Evolutionary conservation across 2,888 invertebrate genomes (phyloP), one percentile per base, ranked within the genome.

Genomic region (Sycophila texana): DNA sequence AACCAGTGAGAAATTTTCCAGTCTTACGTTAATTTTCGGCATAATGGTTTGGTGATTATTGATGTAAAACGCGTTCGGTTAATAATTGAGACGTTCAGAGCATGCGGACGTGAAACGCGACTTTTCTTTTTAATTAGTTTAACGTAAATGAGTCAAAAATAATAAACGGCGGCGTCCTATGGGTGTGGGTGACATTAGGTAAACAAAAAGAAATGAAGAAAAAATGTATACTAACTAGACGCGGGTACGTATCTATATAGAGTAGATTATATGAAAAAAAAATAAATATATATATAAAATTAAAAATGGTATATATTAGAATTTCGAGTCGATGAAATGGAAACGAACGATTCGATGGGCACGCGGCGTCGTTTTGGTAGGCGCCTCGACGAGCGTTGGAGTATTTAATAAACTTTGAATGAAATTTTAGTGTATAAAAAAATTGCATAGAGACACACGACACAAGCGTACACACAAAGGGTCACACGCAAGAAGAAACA

Each of bases 231-330:
- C 82, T 81, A 80, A 77, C 80, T 78, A 82, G 77, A 82, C 85
- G 87, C 86, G 86, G 86, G 85, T 85, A 87, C 87, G 85, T 87
- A 85, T 86, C 82, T 86, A 83, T 85, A 82, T 84, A 84, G 84
- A 83, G 83, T 86, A 86, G 83, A 85, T 85, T 87, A 86, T 86
- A 86, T 84, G 77, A 82, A 82, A 84, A 84, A 84, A 63, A 57
- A 77, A 83, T 84, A 83, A 74, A 85, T 83, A 63, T 83, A 68
- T 67, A 61, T 76, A 71, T 57, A 84, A 81, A 83, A 82, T 74
- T 74, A 67, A 81, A 80, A 81, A 74, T 81, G 80, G 86, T 84
- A 84, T 86, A 87, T 86, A 87, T 86, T 85, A 86, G 82, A 83
- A 65, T 83, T 83, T 77, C 76, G 77, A 76, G 74, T 71, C 65